Base-by-base conservation (phyloP, 2,797 vertebrate genomes). In the Serranus cabrilla region DNA sequence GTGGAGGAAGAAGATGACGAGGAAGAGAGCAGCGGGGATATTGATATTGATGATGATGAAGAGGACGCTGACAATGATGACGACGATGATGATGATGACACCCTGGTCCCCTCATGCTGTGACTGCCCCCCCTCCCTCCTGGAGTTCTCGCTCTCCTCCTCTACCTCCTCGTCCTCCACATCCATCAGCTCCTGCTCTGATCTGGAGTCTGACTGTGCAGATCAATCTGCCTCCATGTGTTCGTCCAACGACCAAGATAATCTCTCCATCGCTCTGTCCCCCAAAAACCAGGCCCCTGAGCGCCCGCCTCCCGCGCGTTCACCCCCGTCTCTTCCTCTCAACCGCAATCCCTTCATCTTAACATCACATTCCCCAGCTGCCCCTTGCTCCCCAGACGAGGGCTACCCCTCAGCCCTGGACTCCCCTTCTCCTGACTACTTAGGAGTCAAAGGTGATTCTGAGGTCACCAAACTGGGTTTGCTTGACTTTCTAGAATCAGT, bases 161-260 rank as follows among this genome's bases (percentile, higher is more conserved):
- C 94, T 57, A 94, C 94, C 68, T 97, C 96, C 16, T 96, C 96
- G 11, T 97, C 96, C 9, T 97, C 96, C 69, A 98, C 97, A 55
- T 98, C 97, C 60, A 97, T 97, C 85, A 98, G 97, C 87, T 98
- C 97, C 90, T 99, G 97, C 89, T 99, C 97, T 0, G 97, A 99
- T 89, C 94, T 99, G 84, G 98, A 97, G 85, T 95, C 96, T 2
- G 97, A 99, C 76, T 95, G 87, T 91, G 78, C 96, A 54, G 0
- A 94, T 95, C 89, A 96, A 85, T 0, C 85, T 8, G 61, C 83
- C 54, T 92, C 91, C 55, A 77, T 92, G 78, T 92, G 85, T 75
- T 93, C 92, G 25, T 89, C 91, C 45, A 87, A 93, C 10, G 86
- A 92, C 55, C 90, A 91, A 71, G 90, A 92, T 55, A 71, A 78